These are phyloP conservation scores for Tamias sibiricus DNA, from an alignment of 2,113 vertebrate species.

Conservation along the genomic window DNA sequence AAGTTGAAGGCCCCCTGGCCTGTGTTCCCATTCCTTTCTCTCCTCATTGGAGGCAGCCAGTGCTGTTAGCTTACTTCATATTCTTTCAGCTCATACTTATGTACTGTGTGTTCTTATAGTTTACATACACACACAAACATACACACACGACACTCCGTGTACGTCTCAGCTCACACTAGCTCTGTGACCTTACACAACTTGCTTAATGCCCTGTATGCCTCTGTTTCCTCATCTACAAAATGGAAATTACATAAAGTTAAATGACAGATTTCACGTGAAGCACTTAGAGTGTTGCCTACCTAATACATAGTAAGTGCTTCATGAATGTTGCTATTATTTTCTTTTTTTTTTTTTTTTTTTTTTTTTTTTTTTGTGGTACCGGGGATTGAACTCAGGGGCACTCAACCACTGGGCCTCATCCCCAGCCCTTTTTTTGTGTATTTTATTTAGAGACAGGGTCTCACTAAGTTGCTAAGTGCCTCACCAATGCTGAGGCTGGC, in stretches of 20 bases:
- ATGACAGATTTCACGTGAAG: not conserved
- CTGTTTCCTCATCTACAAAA: not conserved
- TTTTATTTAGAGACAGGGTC: too few species aligned
- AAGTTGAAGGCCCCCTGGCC: not conserved
- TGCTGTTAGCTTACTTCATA: not conserved
- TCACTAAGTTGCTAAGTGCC: too few species aligned
- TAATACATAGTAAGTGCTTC: not conserved
- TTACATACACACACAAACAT: too few species aligned
- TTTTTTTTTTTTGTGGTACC: too few species aligned
- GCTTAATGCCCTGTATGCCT: not conserved
- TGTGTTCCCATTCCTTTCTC: not conserved
- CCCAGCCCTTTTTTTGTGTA: too few species aligned
- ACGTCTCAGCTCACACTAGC: not conserved
- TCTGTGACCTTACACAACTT: not conserved
- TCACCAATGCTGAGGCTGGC: too few species aligned
- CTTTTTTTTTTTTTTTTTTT: too few species aligned
- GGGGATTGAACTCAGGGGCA: too few species aligned
- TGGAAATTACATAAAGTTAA: not conserved
- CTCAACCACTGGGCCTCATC: too few species aligned
- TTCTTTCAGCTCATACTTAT: not conserved
- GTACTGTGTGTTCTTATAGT: not conserved
- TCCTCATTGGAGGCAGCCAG: not conserved
- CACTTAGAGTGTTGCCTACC: not conserved
- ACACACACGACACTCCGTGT: not conserved
- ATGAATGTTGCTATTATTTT: not conserved